Evolutionary conservation across 2,888 invertebrate species (phyloP), one percentile per base, ranked within the genome.

Genomic region (Lepidocyrtinus sp.): DNA sequence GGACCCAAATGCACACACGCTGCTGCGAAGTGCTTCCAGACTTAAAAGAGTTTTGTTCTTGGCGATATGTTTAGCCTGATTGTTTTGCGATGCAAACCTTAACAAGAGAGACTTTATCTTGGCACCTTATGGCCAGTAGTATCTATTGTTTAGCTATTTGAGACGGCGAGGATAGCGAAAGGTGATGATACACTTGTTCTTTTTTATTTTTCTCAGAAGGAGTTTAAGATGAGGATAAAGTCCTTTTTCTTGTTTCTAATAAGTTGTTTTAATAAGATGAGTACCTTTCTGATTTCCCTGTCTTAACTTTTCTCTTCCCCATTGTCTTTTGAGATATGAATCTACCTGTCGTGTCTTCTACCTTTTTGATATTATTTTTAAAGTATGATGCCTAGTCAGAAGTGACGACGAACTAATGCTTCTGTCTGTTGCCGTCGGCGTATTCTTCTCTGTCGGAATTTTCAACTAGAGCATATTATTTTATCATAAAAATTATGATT

Each of bases 371-470:
- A 3, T 27, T 9, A 67, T 22, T 45, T 7, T 63, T 21, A 22
- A 17, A 15, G 15, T 12, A 67, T 67, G 67, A 67, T 67, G 46
- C 36, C 5, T 12, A 36, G 36, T 36, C 36, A 12, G 36, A 5
- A 36, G 36, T 36, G 36, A 36, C 36, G 36, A 36, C 36, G 36
- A 36, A 36, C 36, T 36, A 36, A 36, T 36, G 36, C 65, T 65
- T 65, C 65, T 65, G 65, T 65, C 65, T 36, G 36, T 65, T 46
- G 67, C 67, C 67, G 15, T 15, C 36, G 67, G 67, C 67, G 36
- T 36, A 67, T 3, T 67, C 9, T 67, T 21, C 36, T 22, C 67
- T 67, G 67, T 67, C 67, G 67, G 67, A 22, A 27, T 1, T 65
- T 12, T 7, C 5, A 36, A 7, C 36, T 36, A 36, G 36, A 7